phyloP scores from a whole-genome alignment of 2,113 vertebrate genomes.

The Bungarus multicinctus region DNA sequence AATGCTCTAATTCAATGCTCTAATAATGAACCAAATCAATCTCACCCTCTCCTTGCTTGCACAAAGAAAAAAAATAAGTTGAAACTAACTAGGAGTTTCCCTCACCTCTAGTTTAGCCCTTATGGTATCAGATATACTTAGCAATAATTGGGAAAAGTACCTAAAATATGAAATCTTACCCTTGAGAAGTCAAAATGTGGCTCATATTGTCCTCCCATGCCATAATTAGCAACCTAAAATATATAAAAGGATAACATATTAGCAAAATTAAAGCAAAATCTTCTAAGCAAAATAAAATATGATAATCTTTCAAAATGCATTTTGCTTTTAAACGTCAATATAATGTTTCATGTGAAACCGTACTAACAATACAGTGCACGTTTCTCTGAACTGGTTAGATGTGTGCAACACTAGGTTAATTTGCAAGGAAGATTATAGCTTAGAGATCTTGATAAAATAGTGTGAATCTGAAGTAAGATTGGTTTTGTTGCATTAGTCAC shows the following conservation, averaged over 20 bases:
- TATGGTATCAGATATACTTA: neutral
- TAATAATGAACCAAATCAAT: neutral
- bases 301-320: neutral
- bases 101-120: neutral
- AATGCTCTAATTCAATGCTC: neutral
- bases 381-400: neutral
- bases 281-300: neutral
- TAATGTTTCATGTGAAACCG: neutral
- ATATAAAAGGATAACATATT: neutral
- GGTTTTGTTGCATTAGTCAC: neutral
- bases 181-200: slow-evolving; percentile 97
- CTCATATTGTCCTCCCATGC: slow-evolving; percentile 97
- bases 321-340: neutral
- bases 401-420: neutral
- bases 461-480: neutral
- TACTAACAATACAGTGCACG: neutral
- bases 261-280: neutral
- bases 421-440: neutral
- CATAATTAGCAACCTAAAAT: slow-evolving; percentile 93
- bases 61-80: neutral
- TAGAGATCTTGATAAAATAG: neutral
- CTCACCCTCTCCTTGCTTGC: neutral
- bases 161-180: slow-evolving; percentile 74
- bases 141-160: neutral
- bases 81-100: neutral